Conservation (phyloP, 2,797 vertebrate species). For the Craterocephalus amniculus region DNA sequence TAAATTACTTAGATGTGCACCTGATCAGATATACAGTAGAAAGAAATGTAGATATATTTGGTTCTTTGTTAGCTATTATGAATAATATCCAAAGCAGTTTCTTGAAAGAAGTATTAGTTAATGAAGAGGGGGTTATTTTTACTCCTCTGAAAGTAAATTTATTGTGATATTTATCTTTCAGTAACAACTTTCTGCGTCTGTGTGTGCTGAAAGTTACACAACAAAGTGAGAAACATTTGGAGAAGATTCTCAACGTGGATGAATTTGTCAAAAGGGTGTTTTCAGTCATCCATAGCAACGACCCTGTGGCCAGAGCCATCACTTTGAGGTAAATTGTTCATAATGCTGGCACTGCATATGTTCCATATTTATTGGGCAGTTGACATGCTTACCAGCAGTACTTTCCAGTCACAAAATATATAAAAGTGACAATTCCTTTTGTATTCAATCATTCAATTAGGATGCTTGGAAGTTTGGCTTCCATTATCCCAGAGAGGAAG, state of each 20-base stretch:
- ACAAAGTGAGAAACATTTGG: constrained; percentile 98
- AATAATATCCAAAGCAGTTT: not conserved
- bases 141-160: not conserved
- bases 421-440: not conserved
- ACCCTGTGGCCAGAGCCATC: constrained; percentile 96
- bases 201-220: constrained; percentile 98
- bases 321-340: constrained; percentile 87
- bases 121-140: not conserved
- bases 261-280: constrained; percentile 98
- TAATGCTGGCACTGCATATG: no score
- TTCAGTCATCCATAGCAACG: constrained; percentile 98
- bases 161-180: constrained; percentile 59
- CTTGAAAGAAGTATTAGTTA: not conserved
- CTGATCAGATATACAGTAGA: not conserved
- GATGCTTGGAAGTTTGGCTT: constrained; percentile 97
- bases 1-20: not conserved
- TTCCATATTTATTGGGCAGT: no score
- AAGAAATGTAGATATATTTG: not conserved
- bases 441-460: constrained; percentile 73
- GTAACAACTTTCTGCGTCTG: constrained; percentile 96
- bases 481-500: constrained; percentile 97
- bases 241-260: constrained; percentile 98
- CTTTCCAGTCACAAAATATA: not conserved
- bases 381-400: not conserved
- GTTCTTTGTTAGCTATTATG: not conserved